Evolutionary conservation across 2,797 vertebrate species (phyloP).

Genomic region (Enteromius viviparus): DNA sequence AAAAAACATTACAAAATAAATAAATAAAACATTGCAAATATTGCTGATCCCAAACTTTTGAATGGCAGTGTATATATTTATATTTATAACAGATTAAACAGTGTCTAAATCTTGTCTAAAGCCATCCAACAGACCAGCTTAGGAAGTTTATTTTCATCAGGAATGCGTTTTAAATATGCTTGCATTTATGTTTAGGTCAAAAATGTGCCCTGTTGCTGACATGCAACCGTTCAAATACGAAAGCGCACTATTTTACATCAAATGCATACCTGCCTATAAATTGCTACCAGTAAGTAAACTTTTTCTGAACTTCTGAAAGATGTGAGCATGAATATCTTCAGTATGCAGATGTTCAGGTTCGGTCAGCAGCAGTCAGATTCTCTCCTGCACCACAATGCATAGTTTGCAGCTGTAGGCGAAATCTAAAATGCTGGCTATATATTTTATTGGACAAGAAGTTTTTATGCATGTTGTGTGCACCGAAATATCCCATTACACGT

Average conservation of each 20-base stretch:
- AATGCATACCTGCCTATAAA: slow-evolving; percentile 33
- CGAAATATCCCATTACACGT: slow-evolving; percentile 73
- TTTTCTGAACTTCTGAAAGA: slow-evolving; percentile 5
- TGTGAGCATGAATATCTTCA: slow-evolving; percentile 27
- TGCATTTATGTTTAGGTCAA: slow-evolving; percentile 10
- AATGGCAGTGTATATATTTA: background rate
- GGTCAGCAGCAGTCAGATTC: slow-evolving; percentile 16
- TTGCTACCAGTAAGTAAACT: slow-evolving; percentile 18
- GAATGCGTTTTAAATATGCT: background rate
- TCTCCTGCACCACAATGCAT: slow-evolving; percentile 21
- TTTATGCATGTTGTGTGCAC: slow-evolving; percentile 69
- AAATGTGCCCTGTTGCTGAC: background rate
- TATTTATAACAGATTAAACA: background rate
- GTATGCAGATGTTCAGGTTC: slow-evolving; percentile 19
- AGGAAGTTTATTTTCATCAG: background rate
- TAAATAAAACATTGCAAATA: background rate
- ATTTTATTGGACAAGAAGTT: slow-evolving; percentile 67
- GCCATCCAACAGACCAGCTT: background rate
- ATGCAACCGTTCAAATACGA: background rate
- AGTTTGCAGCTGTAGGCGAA: slow-evolving; percentile 59
- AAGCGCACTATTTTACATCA: background rate
- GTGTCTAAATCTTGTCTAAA: background rate
- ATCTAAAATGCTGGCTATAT: slow-evolving; percentile 61
- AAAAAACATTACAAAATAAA: background rate
- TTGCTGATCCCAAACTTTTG: background rate